Base-by-base conservation (phyloP, 2,113 vertebrate species). In the Oceanodroma tethys region DNA sequence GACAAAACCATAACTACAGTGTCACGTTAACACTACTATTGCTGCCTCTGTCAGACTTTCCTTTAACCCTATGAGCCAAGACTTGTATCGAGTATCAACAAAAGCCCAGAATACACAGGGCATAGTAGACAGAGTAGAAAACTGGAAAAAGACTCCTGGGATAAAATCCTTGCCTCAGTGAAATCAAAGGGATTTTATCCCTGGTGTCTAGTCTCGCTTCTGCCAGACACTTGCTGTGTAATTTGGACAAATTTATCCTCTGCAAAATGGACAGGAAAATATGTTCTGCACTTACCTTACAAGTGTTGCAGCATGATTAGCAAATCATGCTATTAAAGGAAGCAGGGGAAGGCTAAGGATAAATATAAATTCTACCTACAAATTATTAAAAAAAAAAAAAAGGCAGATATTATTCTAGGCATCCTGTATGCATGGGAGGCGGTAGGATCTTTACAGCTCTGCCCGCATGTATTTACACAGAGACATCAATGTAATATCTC, bases 221-320 rank as follows among this genome's bases (percentile, higher is more conserved):
- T 96, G 86, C 91, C 95, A 96, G 91, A 86, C 88, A 91, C 56
- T 95, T 53, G 81, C 76, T 92, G 94, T 79, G 87, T 75, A 84
- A 94, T 92, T 96, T 84, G 76, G 88, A 94, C 86, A 93, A 92
- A 79, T 81, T 87, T 89, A 72, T 87, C 48, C 73, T 72, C 88
- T 84, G 76, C 56, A 94, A 95, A 95, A 96, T 15, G 95, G 94
- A 91, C 91, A 88, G 70, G 68, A 91, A 96, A 91, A 95, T 93
- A 76, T 60, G 72, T 59, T 81, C 88, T 84, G 67, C 78, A 59
- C 88, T 94, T 86, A 96, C 88, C 83, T 90, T 80, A 93, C 90
- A 94, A 90, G 90, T 65, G 81, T 59, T 94, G 88, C 11, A 11
- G 92, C 72, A 18, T 4, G 83, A 96, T 95, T 94, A 93, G 52